phyloP scores from a whole-genome alignment of 2,113 vertebrate species.

The Grallaria varia region DNA sequence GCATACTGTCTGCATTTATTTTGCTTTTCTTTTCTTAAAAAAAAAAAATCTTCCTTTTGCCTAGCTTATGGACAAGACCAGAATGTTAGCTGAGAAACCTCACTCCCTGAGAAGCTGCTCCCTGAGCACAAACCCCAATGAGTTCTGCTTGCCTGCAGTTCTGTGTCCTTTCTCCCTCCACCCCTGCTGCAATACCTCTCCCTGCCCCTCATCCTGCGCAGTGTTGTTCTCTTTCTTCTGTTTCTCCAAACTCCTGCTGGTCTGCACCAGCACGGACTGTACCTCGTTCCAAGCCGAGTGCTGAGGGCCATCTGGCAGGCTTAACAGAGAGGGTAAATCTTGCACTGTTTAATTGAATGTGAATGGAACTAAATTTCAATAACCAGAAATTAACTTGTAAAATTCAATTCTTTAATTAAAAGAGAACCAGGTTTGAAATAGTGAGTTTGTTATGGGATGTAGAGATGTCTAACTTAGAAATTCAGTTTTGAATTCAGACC shows the following conservation, averaged over 20 bases:
- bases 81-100: not conserved
- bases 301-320: not conserved
- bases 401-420: not conserved
- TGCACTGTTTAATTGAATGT: not conserved
- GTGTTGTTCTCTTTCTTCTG: accelerated
- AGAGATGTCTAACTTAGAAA: not conserved
- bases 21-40: not conserved
- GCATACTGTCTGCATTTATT: not conserved
- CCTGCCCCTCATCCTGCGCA: not conserved
- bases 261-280: not conserved
- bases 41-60: not conserved
- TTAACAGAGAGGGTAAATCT: not conserved
- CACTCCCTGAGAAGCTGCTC: not conserved
- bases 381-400: not conserved
- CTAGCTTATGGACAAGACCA: not conserved
- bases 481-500: not conserved
- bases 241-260: not conserved
- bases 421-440: not conserved
- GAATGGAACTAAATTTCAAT: not conserved
- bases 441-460: not conserved
- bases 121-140: not conserved
- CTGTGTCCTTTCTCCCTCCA: not conserved
- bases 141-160: not conserved
- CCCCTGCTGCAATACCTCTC: not conserved
- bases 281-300: not conserved